A percentile compares a stretch with the other conserved stretches of the same genome.
These are phyloP conservation scores for Sogatella furcifera DNA, from an alignment of 1,140 invertebrate species.

Conservation along the genomic window DNA sequence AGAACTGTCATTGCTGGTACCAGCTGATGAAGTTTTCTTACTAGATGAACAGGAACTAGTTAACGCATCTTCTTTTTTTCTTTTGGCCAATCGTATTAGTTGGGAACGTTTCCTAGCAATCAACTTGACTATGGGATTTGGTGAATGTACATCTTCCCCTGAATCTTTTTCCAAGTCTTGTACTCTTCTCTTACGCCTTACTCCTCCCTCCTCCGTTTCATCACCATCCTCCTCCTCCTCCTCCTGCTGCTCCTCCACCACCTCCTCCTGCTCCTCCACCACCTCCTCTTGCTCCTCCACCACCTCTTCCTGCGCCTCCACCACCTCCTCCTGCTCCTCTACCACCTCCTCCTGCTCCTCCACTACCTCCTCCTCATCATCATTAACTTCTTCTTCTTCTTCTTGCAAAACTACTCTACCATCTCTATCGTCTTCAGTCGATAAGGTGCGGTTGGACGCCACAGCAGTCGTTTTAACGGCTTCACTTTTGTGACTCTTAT, in stretches of 20 bases:
- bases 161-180: neutral
- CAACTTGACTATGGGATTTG: conserved; percentile 8
- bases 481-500: neutral
- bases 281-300: neutral
- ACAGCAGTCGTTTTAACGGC: neutral
- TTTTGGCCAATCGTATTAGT: neutral
- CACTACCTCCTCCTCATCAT: neutral
- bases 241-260: neutral
- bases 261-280: neutral
- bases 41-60: neutral
- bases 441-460: neutral
- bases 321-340: neutral
- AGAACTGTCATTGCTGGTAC: neutral
- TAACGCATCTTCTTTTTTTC: neutral
- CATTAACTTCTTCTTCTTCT: neutral
- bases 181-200: neutral
- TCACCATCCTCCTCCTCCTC: neutral
- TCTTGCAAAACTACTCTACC: no score
- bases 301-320: no score
- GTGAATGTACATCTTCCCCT: neutral
- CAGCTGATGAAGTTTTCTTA: neutral
- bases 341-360: neutral
- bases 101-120: conserved; percentile 10
- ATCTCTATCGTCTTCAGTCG: neutral
- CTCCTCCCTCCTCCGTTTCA: neutral